Conservation (phyloP, 2,888 invertebrate genomes). For the Pseudoips prasinana region DNA sequence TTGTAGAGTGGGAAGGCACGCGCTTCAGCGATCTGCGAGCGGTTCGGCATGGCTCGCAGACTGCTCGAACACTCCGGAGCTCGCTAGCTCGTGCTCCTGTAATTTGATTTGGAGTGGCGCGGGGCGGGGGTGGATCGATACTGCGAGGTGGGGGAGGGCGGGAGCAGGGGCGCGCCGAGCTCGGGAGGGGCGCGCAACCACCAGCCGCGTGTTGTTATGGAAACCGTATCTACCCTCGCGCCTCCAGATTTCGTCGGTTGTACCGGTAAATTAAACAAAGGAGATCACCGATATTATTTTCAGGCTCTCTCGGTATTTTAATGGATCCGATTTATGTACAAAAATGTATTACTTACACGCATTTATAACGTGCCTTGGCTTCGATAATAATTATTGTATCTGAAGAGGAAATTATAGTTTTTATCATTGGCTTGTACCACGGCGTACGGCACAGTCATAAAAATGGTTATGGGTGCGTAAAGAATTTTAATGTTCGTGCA, state of each 20-base stretch:
- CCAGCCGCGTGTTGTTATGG: slow-evolving; percentile 77
- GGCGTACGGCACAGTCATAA: slow-evolving; percentile 10
- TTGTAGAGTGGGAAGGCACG: neutral
- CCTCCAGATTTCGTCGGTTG: slow-evolving; percentile 76
- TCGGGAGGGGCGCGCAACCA: slow-evolving; percentile 41
- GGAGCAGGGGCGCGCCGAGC: slow-evolving; percentile 47
- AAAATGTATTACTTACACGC: slow-evolving; percentile 8
- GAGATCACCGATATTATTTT: slow-evolving; percentile 65
- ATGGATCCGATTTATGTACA: slow-evolving; percentile 21
- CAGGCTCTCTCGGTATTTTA: slow-evolving; percentile 22
- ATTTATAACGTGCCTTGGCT: slow-evolving; percentile 1
- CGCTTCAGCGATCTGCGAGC: slow-evolving; percentile 7
- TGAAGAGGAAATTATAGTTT: too few species aligned
- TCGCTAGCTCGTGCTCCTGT: slow-evolving; percentile 61
- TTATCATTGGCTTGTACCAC: too few species aligned
- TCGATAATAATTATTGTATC: slow-evolving; percentile 4
- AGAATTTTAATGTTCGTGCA: slow-evolving; percentile 14
- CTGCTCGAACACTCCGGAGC: slow-evolving; percentile 33
- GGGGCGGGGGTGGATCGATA: slow-evolving; percentile 43
- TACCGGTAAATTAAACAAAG: slow-evolving; percentile 79
- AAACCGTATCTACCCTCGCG: slow-evolving; percentile 75
- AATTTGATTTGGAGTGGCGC: slow-evolving; percentile 79
- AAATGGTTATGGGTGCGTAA: slow-evolving; percentile 16
- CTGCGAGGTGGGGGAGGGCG: slow-evolving; percentile 37
- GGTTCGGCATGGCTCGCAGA: slow-evolving; percentile 3